A percentile compares a stretch with the other conserved stretches of the same genome.
Conservation (phyloP, 2,113 vertebrate species). For the Dolichotis patagonum region DNA sequence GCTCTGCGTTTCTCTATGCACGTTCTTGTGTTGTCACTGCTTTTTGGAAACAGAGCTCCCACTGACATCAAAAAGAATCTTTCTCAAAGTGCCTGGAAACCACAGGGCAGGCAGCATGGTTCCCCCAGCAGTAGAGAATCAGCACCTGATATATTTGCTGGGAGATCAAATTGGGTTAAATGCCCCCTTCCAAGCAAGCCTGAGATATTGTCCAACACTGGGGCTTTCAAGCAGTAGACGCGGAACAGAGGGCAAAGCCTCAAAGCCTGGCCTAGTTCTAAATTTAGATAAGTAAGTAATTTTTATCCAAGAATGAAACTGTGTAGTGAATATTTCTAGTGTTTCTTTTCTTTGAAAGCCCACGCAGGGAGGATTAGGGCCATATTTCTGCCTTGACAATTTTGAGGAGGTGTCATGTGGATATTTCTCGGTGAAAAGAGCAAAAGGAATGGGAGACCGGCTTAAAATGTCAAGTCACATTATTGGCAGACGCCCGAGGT, state of each 20-base stretch:
- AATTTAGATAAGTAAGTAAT: slow-evolving; percentile 80
- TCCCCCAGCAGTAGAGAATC: slow-evolving; percentile 21
- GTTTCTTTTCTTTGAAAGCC: slow-evolving; percentile 19
- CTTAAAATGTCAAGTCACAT: slow-evolving; percentile 81
- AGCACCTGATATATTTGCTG: neutral
- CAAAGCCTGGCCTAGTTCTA: slow-evolving; percentile 83
- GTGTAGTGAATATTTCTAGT: slow-evolving; percentile 28
- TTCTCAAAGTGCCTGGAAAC: slow-evolving; percentile 65
- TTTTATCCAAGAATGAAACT: slow-evolving; percentile 63
- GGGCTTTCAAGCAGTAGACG: slow-evolving; percentile 71
- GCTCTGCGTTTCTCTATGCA: neutral
- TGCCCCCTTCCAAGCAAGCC: slow-evolving; percentile 72
- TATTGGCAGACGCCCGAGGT: slow-evolving; percentile 68
- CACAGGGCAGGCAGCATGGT: slow-evolving; percentile 9
- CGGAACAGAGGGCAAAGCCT: slow-evolving; percentile 67
- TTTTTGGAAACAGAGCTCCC: slow-evolving; percentile 71
- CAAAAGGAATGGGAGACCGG: slow-evolving; percentile 68
- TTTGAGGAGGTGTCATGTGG: slow-evolving; percentile 66
- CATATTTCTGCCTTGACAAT: slow-evolving; percentile 52
- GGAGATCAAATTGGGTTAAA: slow-evolving; percentile 80
- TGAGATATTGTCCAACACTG: slow-evolving; percentile 64
- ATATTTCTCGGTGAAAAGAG: slow-evolving; percentile 76
- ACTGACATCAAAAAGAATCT: slow-evolving; percentile 73
- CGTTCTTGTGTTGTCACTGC: neutral
- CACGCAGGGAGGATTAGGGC: neutral